Base-by-base conservation (phyloP, 2,888 invertebrate species). In the Thysanoteuthis rhombus region DNA sequence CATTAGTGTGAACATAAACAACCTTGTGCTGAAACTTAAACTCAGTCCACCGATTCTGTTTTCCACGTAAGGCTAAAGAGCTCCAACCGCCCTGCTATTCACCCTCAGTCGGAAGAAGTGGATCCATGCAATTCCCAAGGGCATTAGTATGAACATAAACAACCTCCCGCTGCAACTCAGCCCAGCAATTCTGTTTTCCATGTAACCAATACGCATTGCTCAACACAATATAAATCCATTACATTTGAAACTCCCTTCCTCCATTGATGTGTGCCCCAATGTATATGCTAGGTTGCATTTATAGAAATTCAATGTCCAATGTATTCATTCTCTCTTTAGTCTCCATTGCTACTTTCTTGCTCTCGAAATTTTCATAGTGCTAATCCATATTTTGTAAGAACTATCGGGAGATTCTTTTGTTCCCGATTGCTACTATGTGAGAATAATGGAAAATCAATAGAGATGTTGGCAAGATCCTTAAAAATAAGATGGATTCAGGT, bases 251-350 rank as follows among this genome's bases (percentile, higher is more conserved):
- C 36, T 75, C 16, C n/a, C n/a, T 16, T 36, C 25, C 75, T 2
- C 75, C n/a, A 1, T 36, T 10, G n/a, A 75, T n/a, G 75, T 75
- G 12, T 75, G 75, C 19, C n/a, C 8, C n/a, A n/a, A 75, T 75
- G 16, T 75, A 36, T 12, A 25, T 75, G 75, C n/a, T 75, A 12
- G 16, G 75, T 25, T 75, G n/a, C n/a, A 36, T 75, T 75, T 75
- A 75, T 75, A n/a, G 75, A 75, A 75, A 75, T 75, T 75, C 75
- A n/a, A 75, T 75, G 75, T 75, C 75, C n/a, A n/a, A n/a, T n/a
- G 16, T n/a, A 16, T n/a, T n/a, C 75, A 22, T 75, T 75, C 19
- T n/a, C 75, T 58, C 58, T 58, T 28, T 32, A 28, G 8, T 5
- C 32, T 75, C n/a, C n/a, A n/a, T 75, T 36, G 4, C n/a, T n/a